Evolutionary conservation across 2,888 invertebrate species (phyloP).

Genomic region (Luperina nickerlii): DNA sequence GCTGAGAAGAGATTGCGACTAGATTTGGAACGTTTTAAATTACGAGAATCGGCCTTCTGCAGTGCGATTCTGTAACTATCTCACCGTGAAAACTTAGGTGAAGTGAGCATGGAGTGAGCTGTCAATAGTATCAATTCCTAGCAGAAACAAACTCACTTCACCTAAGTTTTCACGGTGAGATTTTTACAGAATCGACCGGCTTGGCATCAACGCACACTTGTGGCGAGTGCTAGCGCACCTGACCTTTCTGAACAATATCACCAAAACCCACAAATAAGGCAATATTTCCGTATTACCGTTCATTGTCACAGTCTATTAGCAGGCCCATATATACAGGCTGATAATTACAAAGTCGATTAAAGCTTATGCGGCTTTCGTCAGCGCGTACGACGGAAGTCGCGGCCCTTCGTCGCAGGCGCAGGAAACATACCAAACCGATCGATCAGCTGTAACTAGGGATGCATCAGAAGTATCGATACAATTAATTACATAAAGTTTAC

Average conservation of each 20-base stretch:
- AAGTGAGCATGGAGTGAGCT: too few species aligned
- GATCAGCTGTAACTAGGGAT: constrained; percentile 51
- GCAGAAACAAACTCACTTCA: too few species aligned
- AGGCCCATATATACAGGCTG: constrained; percentile 8
- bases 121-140: too few species aligned
- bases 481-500: background rate
- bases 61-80: too few species aligned
- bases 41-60: background rate
- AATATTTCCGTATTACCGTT: background rate
- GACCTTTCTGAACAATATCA: background rate
- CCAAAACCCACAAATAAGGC: background rate
- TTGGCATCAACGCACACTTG: too few species aligned
- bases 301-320: constrained; percentile 11
- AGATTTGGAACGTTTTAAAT: too few species aligned
- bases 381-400: constrained; percentile 63
- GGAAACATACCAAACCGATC: constrained; percentile 61
- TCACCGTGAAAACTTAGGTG: too few species aligned
- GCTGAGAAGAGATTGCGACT: too few species aligned
- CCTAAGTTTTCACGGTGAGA: too few species aligned
- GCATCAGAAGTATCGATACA: constrained; percentile 30
- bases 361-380: constrained; percentile 41
- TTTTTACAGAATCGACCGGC: too few species aligned
- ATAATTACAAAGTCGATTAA: constrained; percentile 46
- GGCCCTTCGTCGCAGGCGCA: constrained; percentile 60
- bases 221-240: background rate